Base-by-base conservation (phyloP, 2,888 invertebrate genomes). In the Ceramica pisi region DNA sequence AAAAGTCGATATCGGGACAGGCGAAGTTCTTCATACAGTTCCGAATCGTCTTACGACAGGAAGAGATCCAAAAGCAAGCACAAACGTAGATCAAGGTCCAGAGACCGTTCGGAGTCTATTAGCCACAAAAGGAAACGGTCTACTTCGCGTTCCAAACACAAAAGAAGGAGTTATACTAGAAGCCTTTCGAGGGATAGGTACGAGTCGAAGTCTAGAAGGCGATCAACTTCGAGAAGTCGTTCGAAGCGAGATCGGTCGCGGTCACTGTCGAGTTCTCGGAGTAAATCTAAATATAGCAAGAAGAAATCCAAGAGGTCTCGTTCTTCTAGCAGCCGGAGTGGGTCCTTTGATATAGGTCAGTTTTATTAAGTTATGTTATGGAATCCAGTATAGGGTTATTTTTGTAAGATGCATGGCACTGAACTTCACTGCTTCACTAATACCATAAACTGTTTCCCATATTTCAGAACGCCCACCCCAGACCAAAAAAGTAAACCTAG, bases 171-270 rank as follows among this genome's bases (percentile, higher is more conserved):
- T 82, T 92, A 93, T 76, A 94, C 95, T 8, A 90, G 95, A 77
- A 96, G 96, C 84, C 53, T 89, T n/a, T 95, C 96, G 0, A 91
- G 92, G 67, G 96, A 95, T 35, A 90, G 93, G 8, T 94, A 95
- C 89, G 94, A 94, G 35, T 88, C 90, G 12, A 94, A 91, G 80
- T 92, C 94, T 23, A 91, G 89, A 51, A 91, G 92, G 59, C 89
- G 93, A 26, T 95, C 95, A 0, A 75, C 87, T 12, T 95, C 95
- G 0, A 90, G 92, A 21, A 88, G 92, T 2, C 89, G 91, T 4
- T 90, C 91, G 0, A 95, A 93, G 71, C 87, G 92, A 31, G 93
- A 93, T 35, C 89, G 92, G 14, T 94, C 94, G 2, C 89, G 87
- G 16, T 94, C 94, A 0, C 83, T 91, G 35, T 94, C 94, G 1